Base-by-base conservation (phyloP, 2,797 vertebrate genomes). In the Rhinophrynus dorsalis region DNA sequence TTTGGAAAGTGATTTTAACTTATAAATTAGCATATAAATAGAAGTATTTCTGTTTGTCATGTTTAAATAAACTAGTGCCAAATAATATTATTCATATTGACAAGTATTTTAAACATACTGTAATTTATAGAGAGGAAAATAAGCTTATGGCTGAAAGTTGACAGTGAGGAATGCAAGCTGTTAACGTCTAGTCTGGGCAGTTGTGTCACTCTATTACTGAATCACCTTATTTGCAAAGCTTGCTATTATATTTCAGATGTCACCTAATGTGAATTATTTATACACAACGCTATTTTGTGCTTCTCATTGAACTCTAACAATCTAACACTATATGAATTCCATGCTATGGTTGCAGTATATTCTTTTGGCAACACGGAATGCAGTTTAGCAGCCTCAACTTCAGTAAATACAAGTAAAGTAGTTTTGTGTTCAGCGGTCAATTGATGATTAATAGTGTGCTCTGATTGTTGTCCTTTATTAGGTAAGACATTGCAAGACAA, bases 51-150 rank as follows among this genome's bases (percentile, higher is more conserved):
- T 65, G 40, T 64, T 56, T 37, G 60, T 40, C 48, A 45, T 57
- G 54, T 65, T 72, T 65, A 72, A 72, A 65, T 64, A 65, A 58
- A 33, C 52, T 37, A 58, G 47, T 26, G 44, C 26, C 23, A 58
- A 72, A 69, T 51, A 65, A 57, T 51, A 72, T 72, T 72, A 72
- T 72, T 72, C 68, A 72, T 72, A 72, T 72, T 72, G 68, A 72
- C 68, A 72, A 65, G 60, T 42, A 32, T 65, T 65, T 58, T 58
- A 72, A 72, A 44, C 60, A 58, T 65, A 57, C 52, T 72, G 68
- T 65, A 72, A 65, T 72, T 72, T 72, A 72, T 72, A 65, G 61
- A 37, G 68, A 29, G 56, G 44, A 58, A 65, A 68, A 75, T 75
- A 64, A 57, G 68, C 68, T 72, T 65, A 69, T 70, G 54, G 54